These are phyloP conservation scores for Mizuhopecten yessoensis DNA, from an alignment of 1,140 invertebrate species.

Conservation along the genomic window DNA sequence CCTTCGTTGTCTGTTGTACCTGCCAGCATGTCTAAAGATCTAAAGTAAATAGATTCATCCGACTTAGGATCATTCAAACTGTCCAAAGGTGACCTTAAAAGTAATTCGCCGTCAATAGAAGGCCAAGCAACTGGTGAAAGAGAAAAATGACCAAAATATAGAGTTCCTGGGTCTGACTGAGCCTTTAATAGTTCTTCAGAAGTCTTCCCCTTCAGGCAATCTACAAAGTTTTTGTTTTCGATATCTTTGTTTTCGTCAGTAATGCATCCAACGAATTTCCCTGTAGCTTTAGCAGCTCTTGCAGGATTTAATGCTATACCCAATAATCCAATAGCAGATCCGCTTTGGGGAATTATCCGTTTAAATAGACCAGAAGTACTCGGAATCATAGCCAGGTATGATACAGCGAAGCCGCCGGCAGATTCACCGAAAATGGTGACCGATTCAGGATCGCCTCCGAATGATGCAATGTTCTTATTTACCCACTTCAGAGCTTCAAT, in stretches of 20 bases:
- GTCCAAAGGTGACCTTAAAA: conserved; percentile 38
- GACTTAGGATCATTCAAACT: conserved; percentile 36
- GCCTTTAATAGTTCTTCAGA: conserved; percentile 19
- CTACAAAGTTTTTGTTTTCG: neutral
- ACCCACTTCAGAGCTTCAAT: conserved; percentile 90
- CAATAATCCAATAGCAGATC: conserved; percentile 44
- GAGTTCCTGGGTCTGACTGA: neutral
- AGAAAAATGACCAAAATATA: neutral
- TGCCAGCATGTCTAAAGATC: conserved; percentile 45
- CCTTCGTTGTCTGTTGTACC: conserved; percentile 48
- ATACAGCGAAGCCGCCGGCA: conserved; percentile 95
- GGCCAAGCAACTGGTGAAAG: conserved; percentile 41
- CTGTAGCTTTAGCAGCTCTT: conserved; percentile 33
- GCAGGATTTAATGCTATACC: conserved; percentile 46
- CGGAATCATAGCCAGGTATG: conserved; percentile 86
- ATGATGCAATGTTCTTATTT: conserved; percentile 92
- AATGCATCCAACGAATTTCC: neutral
- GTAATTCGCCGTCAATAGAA: conserved; percentile 58
- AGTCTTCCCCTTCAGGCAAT: conserved; percentile 38
- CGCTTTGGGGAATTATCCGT: conserved; percentile 66
- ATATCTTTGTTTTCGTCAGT: neutral
- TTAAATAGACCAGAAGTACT: conserved; percentile 61
- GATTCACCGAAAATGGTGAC: conserved; percentile 98
- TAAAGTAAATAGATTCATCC: conserved; percentile 42
- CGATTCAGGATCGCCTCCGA: conserved; percentile 96